phyloP scores from a whole-genome alignment of 2,113 vertebrate genomes.

The Rhinopomastus cyanomelas region DNA sequence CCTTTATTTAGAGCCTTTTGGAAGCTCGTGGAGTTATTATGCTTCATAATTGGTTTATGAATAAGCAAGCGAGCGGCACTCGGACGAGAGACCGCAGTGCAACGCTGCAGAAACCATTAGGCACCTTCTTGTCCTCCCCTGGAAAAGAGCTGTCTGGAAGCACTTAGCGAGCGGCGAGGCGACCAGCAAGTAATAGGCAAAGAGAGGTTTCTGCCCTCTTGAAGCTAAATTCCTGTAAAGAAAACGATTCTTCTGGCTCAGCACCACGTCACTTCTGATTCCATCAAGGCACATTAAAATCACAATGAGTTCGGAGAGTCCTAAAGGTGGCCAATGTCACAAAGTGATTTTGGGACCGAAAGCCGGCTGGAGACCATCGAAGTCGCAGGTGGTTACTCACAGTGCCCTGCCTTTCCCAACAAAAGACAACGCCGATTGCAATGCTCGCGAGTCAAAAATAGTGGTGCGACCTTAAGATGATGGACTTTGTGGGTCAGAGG shows the following conservation, averaged over 20 bases:
- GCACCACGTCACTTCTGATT: conserved; percentile 9
- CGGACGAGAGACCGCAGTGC: neutral
- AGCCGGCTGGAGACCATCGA: neutral
- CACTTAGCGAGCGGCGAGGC: neutral
- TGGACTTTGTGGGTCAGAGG: neutral
- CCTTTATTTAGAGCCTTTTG: conserved; percentile 25
- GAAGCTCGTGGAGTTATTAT: conserved; percentile 20
- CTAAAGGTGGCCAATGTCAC: neutral
- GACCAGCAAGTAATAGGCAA: neutral
- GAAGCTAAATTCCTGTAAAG: conserved; percentile 38
- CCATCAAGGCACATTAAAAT: conserved; percentile 51
- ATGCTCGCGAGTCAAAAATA: neutral
- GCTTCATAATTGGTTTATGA: conserved; percentile 44
- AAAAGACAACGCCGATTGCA: neutral
- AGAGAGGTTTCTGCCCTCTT: neutral
- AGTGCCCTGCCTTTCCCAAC: neutral
- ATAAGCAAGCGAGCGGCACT: conserved; percentile 43
- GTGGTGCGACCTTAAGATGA: neutral
- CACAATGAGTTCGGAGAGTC: neutral
- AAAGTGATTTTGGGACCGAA: neutral
- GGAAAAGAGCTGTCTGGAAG: neutral
- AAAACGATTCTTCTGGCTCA: conserved; percentile 35
- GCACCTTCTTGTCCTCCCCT: neutral
- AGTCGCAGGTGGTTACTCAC: neutral
- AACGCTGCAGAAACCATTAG: neutral